Conservation (phyloP, 1,140 invertebrate genomes). For the Drosophila bifasciata region DNA sequence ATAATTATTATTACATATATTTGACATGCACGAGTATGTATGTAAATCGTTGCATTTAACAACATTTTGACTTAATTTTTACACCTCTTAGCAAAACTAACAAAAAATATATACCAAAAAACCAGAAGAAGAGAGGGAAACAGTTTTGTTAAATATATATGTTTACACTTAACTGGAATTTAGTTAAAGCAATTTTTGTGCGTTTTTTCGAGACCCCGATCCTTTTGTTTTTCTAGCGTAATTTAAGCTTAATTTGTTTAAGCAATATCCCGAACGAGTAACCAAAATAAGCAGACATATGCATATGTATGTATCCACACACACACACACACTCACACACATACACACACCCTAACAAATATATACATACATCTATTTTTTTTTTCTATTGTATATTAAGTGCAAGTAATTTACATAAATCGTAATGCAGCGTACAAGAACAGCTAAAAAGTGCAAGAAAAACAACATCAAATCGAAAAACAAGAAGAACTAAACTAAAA, state of each 20-base stretch:
- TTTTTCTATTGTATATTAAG: slow-evolving; percentile 75
- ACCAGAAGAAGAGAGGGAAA: neutral
- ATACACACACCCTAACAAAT: slow-evolving; percentile 22
- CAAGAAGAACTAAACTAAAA: slow-evolving; percentile 56
- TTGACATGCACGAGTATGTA: slow-evolving; percentile 17
- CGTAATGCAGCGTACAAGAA: slow-evolving; percentile 43
- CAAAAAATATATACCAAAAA: slow-evolving; percentile 23
- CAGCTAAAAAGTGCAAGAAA: slow-evolving; percentile 32
- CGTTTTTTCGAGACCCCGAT: slow-evolving; percentile 9
- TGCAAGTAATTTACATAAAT: slow-evolving; percentile 56
- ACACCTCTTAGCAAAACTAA: slow-evolving; percentile 34
- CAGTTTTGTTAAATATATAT: slow-evolving; percentile 25
- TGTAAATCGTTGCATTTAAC: slow-evolving; percentile 24
- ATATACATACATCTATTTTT: slow-evolving; percentile 41
- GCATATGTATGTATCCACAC: slow-evolving; percentile 13
- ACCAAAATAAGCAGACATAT: slow-evolving; percentile 13
- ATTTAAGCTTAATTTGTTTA: slow-evolving; percentile 43
- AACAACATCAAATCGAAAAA: slow-evolving; percentile 47
- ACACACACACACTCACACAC: slow-evolving; percentile 27
- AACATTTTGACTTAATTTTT: slow-evolving; percentile 29
- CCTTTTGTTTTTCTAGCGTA: slow-evolving; percentile 55
- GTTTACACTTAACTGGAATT: slow-evolving; percentile 49
- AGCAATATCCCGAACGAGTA: slow-evolving; percentile 19
- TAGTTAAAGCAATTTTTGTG: slow-evolving; percentile 69
- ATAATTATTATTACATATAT: slow-evolving; percentile 1